Evolutionary conservation across 2,797 vertebrate species (phyloP), one percentile per base, ranked within the genome.

Genomic region (Notolepis coatsorum): DNA sequence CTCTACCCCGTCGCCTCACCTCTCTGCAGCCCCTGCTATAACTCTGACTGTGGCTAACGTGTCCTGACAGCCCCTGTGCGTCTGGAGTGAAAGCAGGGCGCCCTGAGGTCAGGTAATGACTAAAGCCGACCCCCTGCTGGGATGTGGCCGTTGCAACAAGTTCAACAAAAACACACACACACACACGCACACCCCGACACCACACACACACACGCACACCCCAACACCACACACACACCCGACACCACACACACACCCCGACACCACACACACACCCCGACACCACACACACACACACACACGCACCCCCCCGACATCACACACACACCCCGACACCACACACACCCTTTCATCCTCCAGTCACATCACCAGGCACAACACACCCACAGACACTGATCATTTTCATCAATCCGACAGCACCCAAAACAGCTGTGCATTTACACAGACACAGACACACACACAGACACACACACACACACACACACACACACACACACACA

Each of bases 31-130:
- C 63, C 43, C 60, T 43, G 83, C 62, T 58, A 84, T 86, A 84
- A 88, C 65, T 88, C 83, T 85, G 73, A 45, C 73, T 68, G 65
- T 61, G 63, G 75, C 76, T 86, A 89, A 88, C 58, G 7, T 53
- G 69, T 77, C 77, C 68, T 84, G 87, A 87, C 81, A 86, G 84
- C 62, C 79, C 73, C 72, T 82, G 71, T 85, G 84, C 85, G 50
- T 66, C 42, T 66, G 33, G 68, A 86, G 65, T 78, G 73, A 82
- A 83, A 60, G 62, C 72, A 71, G 80, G 72, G 74, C 68, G 74
- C 61, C 63, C 53, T 58, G 42, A 65, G 80, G 86, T 82, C 80
- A 78, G 77, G 84, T 84, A 82, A 79, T 73, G 76, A 61, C 57
- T 62, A 45, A 38, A 77, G 60, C 60, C 73, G 55, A 69, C 82